phyloP scores from a whole-genome alignment of 2,797 vertebrate genomes.

The Pyrocephalus nanus region DNA sequence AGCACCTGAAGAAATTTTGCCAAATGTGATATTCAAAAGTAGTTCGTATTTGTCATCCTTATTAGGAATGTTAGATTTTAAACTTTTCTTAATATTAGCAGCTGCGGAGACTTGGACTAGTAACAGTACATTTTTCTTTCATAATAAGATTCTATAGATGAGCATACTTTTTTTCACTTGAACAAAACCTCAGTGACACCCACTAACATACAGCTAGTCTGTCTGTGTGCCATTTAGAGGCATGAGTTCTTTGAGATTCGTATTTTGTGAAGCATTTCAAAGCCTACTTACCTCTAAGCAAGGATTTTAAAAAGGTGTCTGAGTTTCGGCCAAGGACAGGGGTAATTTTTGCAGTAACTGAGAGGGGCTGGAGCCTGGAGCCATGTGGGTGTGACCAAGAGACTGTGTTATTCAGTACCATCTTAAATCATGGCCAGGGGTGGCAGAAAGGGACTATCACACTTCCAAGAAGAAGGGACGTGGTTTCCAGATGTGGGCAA shows the following conservation, averaged over 20 bases:
- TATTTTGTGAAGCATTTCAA: not conserved
- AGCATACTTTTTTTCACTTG: not conserved
- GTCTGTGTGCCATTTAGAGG: not conserved
- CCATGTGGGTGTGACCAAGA: rapidly evolving
- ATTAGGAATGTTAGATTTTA: not conserved
- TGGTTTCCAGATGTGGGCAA: not conserved
- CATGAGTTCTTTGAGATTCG: not conserved
- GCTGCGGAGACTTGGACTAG: not conserved
- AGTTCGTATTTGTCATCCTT: not conserved
- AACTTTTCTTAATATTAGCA: not conserved
- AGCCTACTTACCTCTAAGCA: not conserved
- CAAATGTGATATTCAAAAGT: not conserved
- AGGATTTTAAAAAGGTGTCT: not conserved
- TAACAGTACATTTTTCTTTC: not conserved
- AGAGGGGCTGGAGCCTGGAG: rapidly evolving
- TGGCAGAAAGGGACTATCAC: rapidly evolving
- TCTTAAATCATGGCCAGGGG: too few species aligned
- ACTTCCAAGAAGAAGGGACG: not conserved
- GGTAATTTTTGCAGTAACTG: not conserved
- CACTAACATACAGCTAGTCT: not conserved
- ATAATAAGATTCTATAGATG: not conserved
- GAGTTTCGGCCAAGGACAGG: not conserved
- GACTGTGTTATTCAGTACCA: rapidly evolving
- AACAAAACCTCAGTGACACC: not conserved
- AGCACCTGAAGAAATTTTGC: not conserved